A percentile compares a stretch with the other conserved stretches of the same genome.
These are phyloP conservation scores for Brachymystax lenok DNA, from an alignment of 2,797 vertebrate species.

Conservation along the genomic window DNA sequence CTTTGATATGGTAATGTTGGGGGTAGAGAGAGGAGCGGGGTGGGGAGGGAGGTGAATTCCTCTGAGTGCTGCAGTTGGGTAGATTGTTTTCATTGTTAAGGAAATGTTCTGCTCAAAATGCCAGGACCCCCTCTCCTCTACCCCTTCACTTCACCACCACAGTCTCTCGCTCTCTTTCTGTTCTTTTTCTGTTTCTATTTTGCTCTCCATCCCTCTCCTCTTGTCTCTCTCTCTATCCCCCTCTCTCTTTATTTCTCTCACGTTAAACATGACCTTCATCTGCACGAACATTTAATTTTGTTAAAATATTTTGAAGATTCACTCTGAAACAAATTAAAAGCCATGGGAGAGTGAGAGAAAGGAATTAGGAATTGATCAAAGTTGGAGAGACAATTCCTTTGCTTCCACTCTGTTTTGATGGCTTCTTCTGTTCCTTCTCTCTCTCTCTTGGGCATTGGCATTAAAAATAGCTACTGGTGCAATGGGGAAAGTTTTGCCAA, in stretches of 20 bases:
- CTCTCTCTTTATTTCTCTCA: slow-evolving; percentile 37
- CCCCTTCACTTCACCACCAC: slow-evolving; percentile 40
- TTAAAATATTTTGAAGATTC: slow-evolving; percentile 36
- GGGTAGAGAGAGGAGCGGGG: slow-evolving; percentile 55
- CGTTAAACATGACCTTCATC: slow-evolving; percentile 69
- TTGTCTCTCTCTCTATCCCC: slow-evolving; percentile 16
- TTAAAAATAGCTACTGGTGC: slow-evolving; percentile 77
- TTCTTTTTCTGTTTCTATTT: slow-evolving; percentile 15
- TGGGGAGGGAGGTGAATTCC: slow-evolving; percentile 74
- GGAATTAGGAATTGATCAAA: slow-evolving; percentile 64
- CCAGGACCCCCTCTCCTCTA: slow-evolving; percentile 52
- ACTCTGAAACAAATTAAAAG: slow-evolving; percentile 35
- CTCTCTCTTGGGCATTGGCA: slow-evolving; percentile 67
- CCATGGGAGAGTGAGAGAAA: slow-evolving; percentile 25
- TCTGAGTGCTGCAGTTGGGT: slow-evolving; percentile 82
- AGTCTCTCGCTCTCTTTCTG: slow-evolving; percentile 32
- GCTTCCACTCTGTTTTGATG: slow-evolving; percentile 56
- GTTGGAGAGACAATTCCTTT: slow-evolving; percentile 63
- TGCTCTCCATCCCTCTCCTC: too few relatives aligned
- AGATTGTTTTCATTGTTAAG: slow-evolving; percentile 86
- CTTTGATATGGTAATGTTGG: slow-evolving; percentile 85
- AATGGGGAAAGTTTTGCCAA: slow-evolving; percentile 74
- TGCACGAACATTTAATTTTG: slow-evolving; percentile 52
- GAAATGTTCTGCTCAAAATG: slow-evolving; percentile 81
- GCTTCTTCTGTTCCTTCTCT: slow-evolving; percentile 18